These are phyloP conservation scores for Cydia amplana DNA, from an alignment of 1,140 invertebrate genomes.

Conservation along the genomic window DNA sequence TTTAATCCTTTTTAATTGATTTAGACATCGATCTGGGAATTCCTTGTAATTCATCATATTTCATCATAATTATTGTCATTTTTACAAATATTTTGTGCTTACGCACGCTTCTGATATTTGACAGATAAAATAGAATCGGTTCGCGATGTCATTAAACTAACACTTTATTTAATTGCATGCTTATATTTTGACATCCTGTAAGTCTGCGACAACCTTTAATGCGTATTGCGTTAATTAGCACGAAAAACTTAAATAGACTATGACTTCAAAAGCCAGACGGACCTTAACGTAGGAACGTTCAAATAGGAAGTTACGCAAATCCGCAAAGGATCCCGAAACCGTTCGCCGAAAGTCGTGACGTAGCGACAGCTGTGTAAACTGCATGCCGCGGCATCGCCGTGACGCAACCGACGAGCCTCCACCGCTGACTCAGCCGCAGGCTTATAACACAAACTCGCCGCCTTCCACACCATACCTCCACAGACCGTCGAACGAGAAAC, in stretches of 20 bases:
- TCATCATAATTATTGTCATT: neutral
- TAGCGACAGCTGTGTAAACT: conserved; percentile 53
- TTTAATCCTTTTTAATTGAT: neutral
- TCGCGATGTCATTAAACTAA: too few species aligned
- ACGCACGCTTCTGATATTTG: neutral
- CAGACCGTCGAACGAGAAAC: conserved; percentile 56
- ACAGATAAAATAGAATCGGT: neutral
- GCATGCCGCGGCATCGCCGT: conserved; percentile 50
- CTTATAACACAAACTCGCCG: conserved; percentile 65
- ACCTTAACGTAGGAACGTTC: neutral
- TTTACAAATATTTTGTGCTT: neutral
- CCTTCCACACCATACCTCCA: conserved; percentile 54
- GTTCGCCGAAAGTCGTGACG: conserved; percentile 39
- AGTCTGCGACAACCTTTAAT: too few species aligned
- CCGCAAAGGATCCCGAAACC: conserved; percentile 2
- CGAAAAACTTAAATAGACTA: too few species aligned
- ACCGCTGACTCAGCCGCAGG: conserved; percentile 55
- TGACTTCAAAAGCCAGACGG: neutral
- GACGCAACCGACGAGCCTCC: conserved; percentile 44
- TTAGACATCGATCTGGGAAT: conserved; percentile 11
- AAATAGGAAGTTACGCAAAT: conserved; percentile 7
- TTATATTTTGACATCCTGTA: too few species aligned
- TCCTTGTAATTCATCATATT: neutral
- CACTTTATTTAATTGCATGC: too few species aligned
- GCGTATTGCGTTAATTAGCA: too few species aligned